Conservation (phyloP, 2,797 vertebrate genomes). For the Crenuchus spilurus region DNA sequence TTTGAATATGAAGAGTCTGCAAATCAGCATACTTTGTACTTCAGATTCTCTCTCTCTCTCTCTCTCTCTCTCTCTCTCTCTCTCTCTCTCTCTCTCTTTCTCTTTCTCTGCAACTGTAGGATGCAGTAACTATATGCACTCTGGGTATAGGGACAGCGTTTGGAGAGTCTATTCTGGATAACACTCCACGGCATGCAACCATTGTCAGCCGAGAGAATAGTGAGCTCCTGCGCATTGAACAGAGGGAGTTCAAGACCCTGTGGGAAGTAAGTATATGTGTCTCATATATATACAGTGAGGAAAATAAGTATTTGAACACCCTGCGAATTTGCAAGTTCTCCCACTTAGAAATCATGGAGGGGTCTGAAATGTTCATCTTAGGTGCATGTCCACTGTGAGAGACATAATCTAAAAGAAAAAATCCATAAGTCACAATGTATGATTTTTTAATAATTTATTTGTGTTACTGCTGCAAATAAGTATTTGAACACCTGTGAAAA, state of each 20-base stretch:
- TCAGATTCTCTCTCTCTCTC: too few relatives aligned
- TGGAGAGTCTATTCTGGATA: constrained; percentile 97
- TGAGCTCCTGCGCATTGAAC: constrained; percentile 94
- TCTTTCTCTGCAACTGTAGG: constrained; percentile 71
- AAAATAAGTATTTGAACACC: too few relatives aligned
- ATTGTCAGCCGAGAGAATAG: constrained; percentile 95
- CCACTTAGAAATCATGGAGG: too few relatives aligned
- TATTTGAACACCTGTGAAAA: too few relatives aligned
- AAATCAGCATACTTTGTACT: background rate
- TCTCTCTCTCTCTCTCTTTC: background rate
- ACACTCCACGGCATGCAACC: constrained; percentile 96
- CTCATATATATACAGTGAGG: too few relatives aligned
- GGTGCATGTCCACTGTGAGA: too few relatives aligned
- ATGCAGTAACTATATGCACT: constrained; percentile 96
- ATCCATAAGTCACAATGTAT: too few relatives aligned
- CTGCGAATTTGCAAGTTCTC: too few relatives aligned
- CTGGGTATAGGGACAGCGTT: constrained; percentile 96
- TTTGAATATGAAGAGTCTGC: background rate
- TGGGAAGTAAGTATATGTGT: constrained; percentile 89
- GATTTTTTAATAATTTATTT: too few relatives aligned
- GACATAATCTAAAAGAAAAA: too few relatives aligned
- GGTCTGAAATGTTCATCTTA: too few relatives aligned
- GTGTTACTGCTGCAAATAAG: too few relatives aligned
- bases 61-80: background rate
- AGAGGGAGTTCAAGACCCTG: constrained; percentile 96